These are phyloP conservation scores for Abrostola tripartita DNA, from an alignment of 2,888 invertebrate genomes.

Conservation along the genomic window DNA sequence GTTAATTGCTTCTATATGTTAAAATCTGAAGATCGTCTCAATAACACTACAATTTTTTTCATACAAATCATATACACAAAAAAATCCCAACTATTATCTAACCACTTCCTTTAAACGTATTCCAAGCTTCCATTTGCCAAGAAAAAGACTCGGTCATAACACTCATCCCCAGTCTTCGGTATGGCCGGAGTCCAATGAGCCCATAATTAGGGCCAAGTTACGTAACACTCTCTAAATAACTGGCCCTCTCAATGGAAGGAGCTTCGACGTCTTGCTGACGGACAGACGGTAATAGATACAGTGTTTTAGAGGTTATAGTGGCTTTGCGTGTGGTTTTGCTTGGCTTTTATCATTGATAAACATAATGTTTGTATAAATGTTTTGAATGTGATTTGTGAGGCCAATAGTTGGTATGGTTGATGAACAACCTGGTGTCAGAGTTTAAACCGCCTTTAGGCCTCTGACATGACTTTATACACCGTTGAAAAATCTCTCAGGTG, in stretches of 20 bases:
- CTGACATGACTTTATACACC: too few relatives aligned
- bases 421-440: too few relatives aligned
- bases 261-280: conserved; percentile 52
- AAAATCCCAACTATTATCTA: conserved; percentile 19
- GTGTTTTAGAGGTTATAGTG: conserved; percentile 17
- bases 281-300: conserved; percentile 60
- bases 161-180: conserved; percentile 64
- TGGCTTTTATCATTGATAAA: neutral
- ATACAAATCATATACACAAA: conserved; percentile 1
- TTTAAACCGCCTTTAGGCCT: too few relatives aligned
- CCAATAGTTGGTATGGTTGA: too few relatives aligned
- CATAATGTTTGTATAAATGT: too few relatives aligned
- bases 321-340: conserved; percentile 10
- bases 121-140: conserved; percentile 45
- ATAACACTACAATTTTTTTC: neutral
- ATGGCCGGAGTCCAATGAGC: conserved; percentile 76
- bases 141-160: conserved; percentile 62
- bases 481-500: too few relatives aligned
- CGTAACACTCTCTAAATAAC: conserved; percentile 81
- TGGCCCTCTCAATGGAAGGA: conserved; percentile 70
- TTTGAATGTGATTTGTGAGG: too few relatives aligned
- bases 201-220: conserved; percentile 84
- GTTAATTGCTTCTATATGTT: too few relatives aligned
- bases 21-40: too few relatives aligned
- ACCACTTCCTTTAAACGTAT: conserved; percentile 31